phyloP scores from a whole-genome alignment of 2,113 vertebrate species.

The Platanista minor region DNA sequence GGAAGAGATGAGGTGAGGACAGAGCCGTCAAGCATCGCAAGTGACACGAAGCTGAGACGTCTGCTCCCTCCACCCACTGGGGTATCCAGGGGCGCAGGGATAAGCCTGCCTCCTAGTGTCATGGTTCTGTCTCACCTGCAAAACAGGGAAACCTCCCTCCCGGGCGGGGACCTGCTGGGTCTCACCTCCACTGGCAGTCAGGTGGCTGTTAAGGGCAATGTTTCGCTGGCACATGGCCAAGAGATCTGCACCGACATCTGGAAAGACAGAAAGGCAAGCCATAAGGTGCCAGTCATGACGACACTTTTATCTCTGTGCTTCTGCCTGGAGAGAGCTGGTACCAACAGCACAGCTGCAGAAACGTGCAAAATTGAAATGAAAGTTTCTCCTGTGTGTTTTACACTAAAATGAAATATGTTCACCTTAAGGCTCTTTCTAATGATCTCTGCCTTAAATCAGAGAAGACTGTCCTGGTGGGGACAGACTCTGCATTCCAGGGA shows the following conservation, averaged over 20 bases:
- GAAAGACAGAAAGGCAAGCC: constrained; percentile 47
- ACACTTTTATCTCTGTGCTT: rapidly evolving
- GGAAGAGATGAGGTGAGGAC: background rate
- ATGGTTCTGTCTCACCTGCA: background rate
- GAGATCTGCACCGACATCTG: constrained; percentile 94
- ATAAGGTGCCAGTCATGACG: rapidly evolving
- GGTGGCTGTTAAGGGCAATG: constrained; percentile 84
- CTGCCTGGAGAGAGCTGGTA: background rate
- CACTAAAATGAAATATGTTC: rapidly evolving
- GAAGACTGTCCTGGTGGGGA: background rate
- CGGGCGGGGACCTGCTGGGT: rapidly evolving
- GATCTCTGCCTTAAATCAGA: background rate
- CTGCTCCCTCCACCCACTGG: background rate
- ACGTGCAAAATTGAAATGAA: rapidly evolving
- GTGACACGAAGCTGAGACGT: rapidly evolving
- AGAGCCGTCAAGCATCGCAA: rapidly evolving
- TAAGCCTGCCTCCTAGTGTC: background rate
- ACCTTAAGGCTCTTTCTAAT: background rate
- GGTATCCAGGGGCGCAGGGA: background rate
- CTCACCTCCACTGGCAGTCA: constrained; percentile 83
- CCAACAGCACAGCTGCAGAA: rapidly evolving
- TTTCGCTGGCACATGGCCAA: constrained; percentile 92
- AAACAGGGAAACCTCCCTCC: background rate
- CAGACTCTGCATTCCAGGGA: background rate
- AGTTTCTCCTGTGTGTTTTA: rapidly evolving